These are phyloP conservation scores for Phrynocephalus vlangalii DNA, from an alignment of 2,797 vertebrate genomes.

Conservation along the genomic window DNA sequence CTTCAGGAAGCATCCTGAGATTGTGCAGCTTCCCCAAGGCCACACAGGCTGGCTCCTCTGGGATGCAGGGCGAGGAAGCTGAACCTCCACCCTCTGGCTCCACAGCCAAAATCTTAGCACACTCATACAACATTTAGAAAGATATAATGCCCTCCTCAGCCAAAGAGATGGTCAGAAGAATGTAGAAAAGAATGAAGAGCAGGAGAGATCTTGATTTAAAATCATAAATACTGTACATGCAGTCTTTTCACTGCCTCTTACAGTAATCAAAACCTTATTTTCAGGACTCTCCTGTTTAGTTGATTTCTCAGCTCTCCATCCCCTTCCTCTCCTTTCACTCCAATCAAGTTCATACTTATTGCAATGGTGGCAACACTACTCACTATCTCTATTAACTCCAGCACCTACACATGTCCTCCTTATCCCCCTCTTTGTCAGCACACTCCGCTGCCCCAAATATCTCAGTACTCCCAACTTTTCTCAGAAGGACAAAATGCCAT, in stretches of 20 bases:
- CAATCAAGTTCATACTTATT: not conserved
- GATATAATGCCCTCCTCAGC: not conserved
- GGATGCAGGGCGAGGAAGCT: no score
- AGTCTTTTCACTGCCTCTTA: not conserved
- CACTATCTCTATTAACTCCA: not conserved
- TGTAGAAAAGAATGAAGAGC: not conserved
- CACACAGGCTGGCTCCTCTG: no score
- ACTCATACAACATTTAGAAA: no score
- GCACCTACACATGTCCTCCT: not conserved
- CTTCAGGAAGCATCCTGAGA: no score
- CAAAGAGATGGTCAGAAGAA: not conserved
- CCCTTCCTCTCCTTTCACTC: not conserved
- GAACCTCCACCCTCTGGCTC: no score
- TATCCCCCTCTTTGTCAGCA: not conserved
- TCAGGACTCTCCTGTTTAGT: no score
- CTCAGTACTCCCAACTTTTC: not conserved
- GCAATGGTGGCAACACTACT: not conserved
- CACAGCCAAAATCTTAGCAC: no score
- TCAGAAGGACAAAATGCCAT: not conserved
- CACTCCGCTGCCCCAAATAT: not conserved
- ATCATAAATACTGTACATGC: not conserved
- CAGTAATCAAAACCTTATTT: not conserved
- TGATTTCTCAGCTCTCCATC: not conserved
- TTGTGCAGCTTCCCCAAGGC: no score
- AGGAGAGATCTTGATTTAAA: not conserved